Conservation (phyloP, 1,140 invertebrate genomes). For the Aphaenogaster ashmeadi region DNA sequence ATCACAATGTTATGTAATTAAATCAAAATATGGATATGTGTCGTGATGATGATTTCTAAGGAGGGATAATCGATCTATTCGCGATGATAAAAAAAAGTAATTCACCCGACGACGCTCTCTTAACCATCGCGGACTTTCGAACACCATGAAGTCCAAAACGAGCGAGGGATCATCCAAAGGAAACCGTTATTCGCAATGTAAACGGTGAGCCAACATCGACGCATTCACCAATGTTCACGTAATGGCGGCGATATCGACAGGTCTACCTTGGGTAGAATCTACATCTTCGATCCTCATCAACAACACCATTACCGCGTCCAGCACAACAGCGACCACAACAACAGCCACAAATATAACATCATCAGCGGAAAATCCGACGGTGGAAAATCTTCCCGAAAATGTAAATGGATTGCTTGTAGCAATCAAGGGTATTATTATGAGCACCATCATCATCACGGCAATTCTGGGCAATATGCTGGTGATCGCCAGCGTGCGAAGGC, state of each 20-base stretch:
- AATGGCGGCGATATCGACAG: conserved; percentile 83
- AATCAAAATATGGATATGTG: background rate
- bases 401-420: conserved; percentile 87
- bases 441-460: conserved; percentile 94
- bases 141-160: conserved; percentile 7
- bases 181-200: background rate
- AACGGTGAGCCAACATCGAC: conserved; percentile 19
- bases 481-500: conserved; percentile 92
- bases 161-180: background rate
- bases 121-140: background rate
- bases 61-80: background rate
- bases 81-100: conserved; percentile 2
- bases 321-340: conserved; percentile 64
- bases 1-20: background rate
- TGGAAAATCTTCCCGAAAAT: conserved; percentile 82
- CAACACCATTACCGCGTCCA: conserved; percentile 44
- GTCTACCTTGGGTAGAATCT: conserved; percentile 79
- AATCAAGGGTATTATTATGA: conserved; percentile 92
- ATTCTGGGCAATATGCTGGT: conserved; percentile 95
- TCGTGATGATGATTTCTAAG: background rate
- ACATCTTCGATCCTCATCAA: conserved; percentile 64
- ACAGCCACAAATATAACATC: conserved; percentile 77
- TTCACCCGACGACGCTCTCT: background rate
- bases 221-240: conserved; percentile 80
- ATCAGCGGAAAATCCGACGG: conserved; percentile 81